Evolutionary conservation across 2,888 invertebrate genomes (phyloP), one percentile per base, ranked within the genome.

Genomic region (Galerucella calmariensis): DNA sequence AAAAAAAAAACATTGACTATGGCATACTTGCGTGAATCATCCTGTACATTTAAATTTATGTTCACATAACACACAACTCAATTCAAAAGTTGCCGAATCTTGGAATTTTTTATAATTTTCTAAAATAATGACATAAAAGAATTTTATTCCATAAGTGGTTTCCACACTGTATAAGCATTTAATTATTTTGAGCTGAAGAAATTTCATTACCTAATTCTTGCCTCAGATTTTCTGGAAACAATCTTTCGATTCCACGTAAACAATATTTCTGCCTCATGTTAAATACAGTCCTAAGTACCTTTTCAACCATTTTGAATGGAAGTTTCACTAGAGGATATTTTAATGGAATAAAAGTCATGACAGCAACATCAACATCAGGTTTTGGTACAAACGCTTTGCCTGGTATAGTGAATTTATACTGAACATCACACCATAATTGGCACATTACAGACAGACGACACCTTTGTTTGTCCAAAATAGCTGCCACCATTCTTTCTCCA

Each of bases 351-450:
- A 99, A 90, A 66, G 94, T 94, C 0, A 99, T 97, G 1, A 99
- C 96, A 16, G 96, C 97, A 0, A 98, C 99, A 89, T 99, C 97
- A 6, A 99, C 98, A 77, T 99, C 92, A 0, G 99, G 99, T 84
- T 94, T 93, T 0, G 99, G 99, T 46, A 98, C 90, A 88, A 99
- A 99, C 0, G 95, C 94, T 79, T 14, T 77, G 82, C 98, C 98
- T 8, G 96, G 92, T 83, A 99, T 98, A 73, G 92, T 92, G 87
- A 97, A 97, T 84, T 94, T 93, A 71, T 96, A 90, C 66, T 92
- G 88, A 0, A 97, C 95, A 78, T 92, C 88, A 79, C 97, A 96
- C 92, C 97, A 95, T 83, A 95, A 92, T 88, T 99, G 99, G 79
- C 96, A 95, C 94, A 99, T 98, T 0, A 98, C 91, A 0, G 98